Percentiles rank a stretch among this genome's conserved stretches.
Evolutionary conservation across 1,140 invertebrate species (phyloP).

Genomic region (Augochlora pura): DNA sequence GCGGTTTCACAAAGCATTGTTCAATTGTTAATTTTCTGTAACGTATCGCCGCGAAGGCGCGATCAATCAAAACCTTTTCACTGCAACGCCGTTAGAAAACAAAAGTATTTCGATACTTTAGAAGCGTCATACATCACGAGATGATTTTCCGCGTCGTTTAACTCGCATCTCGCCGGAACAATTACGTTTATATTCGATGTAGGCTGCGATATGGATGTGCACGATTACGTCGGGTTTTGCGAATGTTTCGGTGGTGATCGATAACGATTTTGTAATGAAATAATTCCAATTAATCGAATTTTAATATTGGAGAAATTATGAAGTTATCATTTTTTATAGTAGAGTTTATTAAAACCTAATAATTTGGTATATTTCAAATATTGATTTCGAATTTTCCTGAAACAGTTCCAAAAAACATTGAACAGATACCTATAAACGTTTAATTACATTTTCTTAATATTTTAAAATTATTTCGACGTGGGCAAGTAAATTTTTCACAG

Average conservation of each 20-base stretch:
- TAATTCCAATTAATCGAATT: too few species aligned
- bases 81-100: constrained; percentile 20
- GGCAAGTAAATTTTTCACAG: too few species aligned
- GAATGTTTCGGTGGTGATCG: neutral
- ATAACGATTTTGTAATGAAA: neutral
- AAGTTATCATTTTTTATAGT: too few species aligned
- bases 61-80: constrained; percentile 53
- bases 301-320: too few species aligned
- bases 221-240: neutral
- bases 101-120: constrained; percentile 39
- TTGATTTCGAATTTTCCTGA: too few species aligned
- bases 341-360: too few species aligned
- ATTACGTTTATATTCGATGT: neutral
- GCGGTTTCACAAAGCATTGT: constrained; percentile 18
- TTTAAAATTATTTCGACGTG: too few species aligned
- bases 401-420: too few species aligned
- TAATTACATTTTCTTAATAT: too few species aligned
- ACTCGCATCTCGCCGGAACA: neutral
- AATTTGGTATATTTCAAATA: too few species aligned
- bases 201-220: neutral
- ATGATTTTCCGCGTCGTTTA: constrained; percentile 19
- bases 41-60: constrained; percentile 18
- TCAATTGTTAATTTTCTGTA: constrained; percentile 9
- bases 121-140: constrained; percentile 29
- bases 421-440: too few species aligned